phyloP scores from a whole-genome alignment of 2,888 invertebrate genomes.

The Salticus scenicus region DNA sequence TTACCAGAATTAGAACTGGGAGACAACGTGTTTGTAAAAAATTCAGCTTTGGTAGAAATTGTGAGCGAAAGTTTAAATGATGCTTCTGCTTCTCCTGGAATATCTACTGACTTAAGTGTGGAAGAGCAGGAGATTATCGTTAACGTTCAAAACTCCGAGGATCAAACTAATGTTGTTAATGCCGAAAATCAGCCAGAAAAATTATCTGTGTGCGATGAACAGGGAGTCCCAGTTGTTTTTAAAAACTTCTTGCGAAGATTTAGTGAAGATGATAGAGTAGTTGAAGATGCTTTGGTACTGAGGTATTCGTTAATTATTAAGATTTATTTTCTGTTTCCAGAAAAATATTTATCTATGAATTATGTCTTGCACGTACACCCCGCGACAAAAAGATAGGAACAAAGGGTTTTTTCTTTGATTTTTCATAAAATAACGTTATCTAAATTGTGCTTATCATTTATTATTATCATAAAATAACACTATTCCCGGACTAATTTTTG shows the following conservation, averaged over 20 bases:
- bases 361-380: too few species aligned
- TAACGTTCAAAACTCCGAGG: background rate
- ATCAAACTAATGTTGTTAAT: background rate
- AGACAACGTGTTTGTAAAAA: conserved; percentile 49
- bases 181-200: background rate
- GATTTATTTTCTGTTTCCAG: too few species aligned
- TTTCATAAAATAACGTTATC: too few species aligned
- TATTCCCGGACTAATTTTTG: too few species aligned
- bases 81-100: background rate
- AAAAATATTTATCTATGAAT: too few species aligned
- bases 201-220: background rate
- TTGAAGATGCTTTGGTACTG: background rate
- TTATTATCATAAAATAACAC: too few species aligned
- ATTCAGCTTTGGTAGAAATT: conserved; percentile 39
- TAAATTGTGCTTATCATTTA: too few species aligned
- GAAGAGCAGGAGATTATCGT: too few species aligned
- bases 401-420: too few species aligned
- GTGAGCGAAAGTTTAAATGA: conserved; percentile 14
- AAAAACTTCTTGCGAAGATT: conserved; percentile 39
- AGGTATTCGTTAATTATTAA: too few species aligned
- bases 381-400: too few species aligned
- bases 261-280: conserved; percentile 25
- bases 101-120: too few species aligned
- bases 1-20: conserved; percentile 45
- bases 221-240: conserved; percentile 29